phyloP scores from a whole-genome alignment of 2,113 vertebrate species.

The Lasiurus cinereus region DNA sequence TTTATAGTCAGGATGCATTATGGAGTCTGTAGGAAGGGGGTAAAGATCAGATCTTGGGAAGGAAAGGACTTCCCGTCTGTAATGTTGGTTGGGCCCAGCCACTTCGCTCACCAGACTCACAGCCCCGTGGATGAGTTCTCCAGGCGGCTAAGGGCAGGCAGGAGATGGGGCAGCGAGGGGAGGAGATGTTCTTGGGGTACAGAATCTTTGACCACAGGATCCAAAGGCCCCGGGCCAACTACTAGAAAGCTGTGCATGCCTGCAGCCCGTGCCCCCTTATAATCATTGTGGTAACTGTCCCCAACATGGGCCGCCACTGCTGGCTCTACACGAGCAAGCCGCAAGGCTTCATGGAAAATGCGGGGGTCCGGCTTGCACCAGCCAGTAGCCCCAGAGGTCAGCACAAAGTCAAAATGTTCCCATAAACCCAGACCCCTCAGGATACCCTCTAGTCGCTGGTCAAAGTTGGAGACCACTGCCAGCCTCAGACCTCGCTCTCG shows the following conservation, averaged over 20 bases:
- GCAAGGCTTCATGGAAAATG: constrained; percentile 92
- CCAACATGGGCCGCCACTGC: constrained; percentile 90
- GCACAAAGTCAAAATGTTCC: constrained; percentile 92
- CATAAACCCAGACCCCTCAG: constrained; percentile 88
- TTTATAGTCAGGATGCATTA: not conserved
- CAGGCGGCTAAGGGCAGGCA: constrained; percentile 78
- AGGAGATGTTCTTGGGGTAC: constrained; percentile 85
- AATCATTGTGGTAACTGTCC: constrained; percentile 93
- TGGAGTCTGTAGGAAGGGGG: not conserved
- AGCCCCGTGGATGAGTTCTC: not conserved
- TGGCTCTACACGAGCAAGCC: constrained; percentile 81
- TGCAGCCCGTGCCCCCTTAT: constrained; percentile 88
- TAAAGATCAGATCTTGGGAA: not conserved
- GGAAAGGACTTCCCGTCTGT: not conserved
- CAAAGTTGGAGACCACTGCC: constrained; percentile 96
- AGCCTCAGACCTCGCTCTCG: constrained; percentile 89
- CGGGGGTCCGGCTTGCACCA: constrained; percentile 90
- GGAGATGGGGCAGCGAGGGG: constrained; percentile 83
- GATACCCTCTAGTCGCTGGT: constrained; percentile 90
- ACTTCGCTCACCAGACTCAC: constrained; percentile 39
- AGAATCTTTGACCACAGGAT: not conserved
- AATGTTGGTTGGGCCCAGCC: not conserved
- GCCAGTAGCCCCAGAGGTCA: constrained; percentile 92
- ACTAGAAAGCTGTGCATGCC: constrained; percentile 94
- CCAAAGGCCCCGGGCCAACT: not conserved